phyloP scores from a whole-genome alignment of 1,140 invertebrate species.

The Polyergus mexicanus region DNA sequence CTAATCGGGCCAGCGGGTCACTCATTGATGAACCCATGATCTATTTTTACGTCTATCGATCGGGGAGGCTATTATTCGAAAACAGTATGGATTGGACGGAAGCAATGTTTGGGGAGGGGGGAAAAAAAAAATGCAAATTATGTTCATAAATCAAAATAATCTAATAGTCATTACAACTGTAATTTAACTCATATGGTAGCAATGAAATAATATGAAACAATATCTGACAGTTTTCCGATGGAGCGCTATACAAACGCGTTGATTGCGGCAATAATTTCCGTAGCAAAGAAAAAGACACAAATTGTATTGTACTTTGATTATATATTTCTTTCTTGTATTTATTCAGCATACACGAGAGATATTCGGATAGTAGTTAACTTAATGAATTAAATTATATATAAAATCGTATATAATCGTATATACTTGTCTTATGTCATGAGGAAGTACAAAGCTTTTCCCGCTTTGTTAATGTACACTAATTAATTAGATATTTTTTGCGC shows the following conservation, averaged over 20 bases:
- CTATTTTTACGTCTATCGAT: slow-evolving; percentile 30
- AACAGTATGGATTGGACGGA: not conserved
- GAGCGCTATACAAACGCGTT: not conserved
- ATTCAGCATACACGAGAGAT: not conserved
- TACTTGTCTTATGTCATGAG: not conserved
- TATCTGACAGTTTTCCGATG: slow-evolving; percentile 25
- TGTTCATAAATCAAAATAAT: slow-evolving; percentile 12
- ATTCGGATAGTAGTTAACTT: not conserved
- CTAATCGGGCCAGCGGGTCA: not conserved
- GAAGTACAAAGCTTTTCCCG: not conserved
- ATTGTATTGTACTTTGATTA: slow-evolving; percentile 2
- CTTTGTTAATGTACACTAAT: not conserved
- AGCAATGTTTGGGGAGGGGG: not conserved
- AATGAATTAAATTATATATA: not conserved
- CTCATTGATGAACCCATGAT: not conserved
- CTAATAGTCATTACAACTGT: not conserved
- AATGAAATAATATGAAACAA: not conserved
- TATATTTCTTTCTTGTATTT: not conserved
- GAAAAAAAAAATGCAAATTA: not conserved
- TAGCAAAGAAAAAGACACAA: not conserved
- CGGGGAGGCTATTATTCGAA: not conserved
- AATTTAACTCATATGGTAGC: not conserved
- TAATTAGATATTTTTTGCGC: slow-evolving; percentile 16
- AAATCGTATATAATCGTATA: not conserved
- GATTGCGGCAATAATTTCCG: not conserved